phyloP scores from a whole-genome alignment of 1,140 invertebrate genomes.

The Drosophila tropicalis region DNA sequence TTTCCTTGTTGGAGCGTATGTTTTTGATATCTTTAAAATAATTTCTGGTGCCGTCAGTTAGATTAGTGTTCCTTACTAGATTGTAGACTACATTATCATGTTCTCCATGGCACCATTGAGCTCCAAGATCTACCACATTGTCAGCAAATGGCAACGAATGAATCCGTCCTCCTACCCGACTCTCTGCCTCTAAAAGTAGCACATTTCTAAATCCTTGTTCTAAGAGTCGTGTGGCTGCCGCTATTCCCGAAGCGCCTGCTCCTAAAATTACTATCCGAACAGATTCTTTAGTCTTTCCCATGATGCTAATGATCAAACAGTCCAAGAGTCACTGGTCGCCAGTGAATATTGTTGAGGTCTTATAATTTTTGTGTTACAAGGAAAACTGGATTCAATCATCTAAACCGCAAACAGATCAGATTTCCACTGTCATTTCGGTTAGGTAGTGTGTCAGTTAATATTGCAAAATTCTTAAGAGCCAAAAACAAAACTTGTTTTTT shows the following conservation, averaged over 20 bases:
- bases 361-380: conserved; percentile 5
- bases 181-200: conserved; percentile 86
- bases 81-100: conserved; percentile 88
- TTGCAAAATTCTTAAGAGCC: background rate
- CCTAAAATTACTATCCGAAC: conserved; percentile 84
- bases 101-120: conserved; percentile 91
- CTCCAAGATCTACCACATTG: conserved; percentile 89
- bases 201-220: conserved; percentile 84
- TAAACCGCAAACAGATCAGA: background rate
- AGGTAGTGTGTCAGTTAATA: background rate
- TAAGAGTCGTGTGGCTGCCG: conserved; percentile 84
- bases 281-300: conserved; percentile 37
- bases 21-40: conserved; percentile 57
- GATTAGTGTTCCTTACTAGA: conserved; percentile 85
- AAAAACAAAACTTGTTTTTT: conserved; percentile 3
- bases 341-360: background rate
- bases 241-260: conserved; percentile 85
- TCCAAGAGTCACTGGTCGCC: conserved; percentile 33
- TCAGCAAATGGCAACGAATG: conserved; percentile 85
- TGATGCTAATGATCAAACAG: conserved; percentile 13
- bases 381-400: background rate
- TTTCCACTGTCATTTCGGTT: background rate
- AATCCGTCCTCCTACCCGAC: conserved; percentile 88
- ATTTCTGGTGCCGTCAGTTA: conserved; percentile 78
- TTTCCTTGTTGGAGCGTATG: conserved; percentile 71